Percentiles rank a stretch among this genome's conserved stretches.
phyloP scores from a whole-genome alignment of 1,140 invertebrate genomes.

The Temnothorax longispinosus region DNA sequence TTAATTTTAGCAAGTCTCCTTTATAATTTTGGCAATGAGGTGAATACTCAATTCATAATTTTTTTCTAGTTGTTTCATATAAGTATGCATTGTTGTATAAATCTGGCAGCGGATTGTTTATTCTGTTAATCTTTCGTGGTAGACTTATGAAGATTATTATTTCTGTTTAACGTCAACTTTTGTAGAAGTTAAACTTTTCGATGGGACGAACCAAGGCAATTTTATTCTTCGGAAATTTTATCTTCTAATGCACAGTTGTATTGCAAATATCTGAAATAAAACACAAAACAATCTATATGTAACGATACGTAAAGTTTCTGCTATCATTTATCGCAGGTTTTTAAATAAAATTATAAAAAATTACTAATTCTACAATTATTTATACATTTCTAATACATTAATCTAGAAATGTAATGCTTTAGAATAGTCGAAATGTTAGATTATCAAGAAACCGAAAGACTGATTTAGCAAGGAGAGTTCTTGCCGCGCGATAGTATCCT shows the following conservation, averaged over 20 bases:
- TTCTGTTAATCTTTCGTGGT: neutral
- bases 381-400: neutral
- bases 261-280: conserved; percentile 12
- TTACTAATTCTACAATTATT: neutral
- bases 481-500: neutral
- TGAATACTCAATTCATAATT: neutral
- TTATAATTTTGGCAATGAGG: neutral
- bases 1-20: neutral
- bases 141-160: neutral
- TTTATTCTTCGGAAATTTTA: neutral
- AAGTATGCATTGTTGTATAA: conserved; percentile 5
- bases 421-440: neutral
- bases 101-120: neutral
- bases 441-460: neutral
- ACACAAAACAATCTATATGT: neutral
- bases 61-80: neutral
- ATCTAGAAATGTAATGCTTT: neutral
- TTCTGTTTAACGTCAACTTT: neutral
- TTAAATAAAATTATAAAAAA: neutral
- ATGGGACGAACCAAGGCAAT: neutral
- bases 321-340: neutral
- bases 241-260: neutral
- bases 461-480: neutral
- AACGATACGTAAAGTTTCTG: neutral
- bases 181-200: neutral